Conservation (phyloP, 53 echinoderm and acorn worm species). For the Hippasteria phrygiana region DNA sequence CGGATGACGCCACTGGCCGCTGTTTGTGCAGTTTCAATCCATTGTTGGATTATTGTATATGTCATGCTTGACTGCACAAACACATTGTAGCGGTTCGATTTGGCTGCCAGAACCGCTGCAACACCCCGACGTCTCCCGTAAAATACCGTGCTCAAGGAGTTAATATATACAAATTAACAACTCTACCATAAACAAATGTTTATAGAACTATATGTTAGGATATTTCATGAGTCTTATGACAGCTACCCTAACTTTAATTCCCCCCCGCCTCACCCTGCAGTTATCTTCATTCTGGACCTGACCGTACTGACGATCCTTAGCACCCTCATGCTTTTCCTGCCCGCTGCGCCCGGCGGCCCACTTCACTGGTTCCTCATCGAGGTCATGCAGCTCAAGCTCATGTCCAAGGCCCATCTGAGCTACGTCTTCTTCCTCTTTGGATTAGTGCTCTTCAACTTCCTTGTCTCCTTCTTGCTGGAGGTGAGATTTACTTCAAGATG, state of each 20-base stretch:
- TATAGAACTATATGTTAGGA: too few relatives aligned
- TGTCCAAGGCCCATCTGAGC: slow-evolving; percentile 60
- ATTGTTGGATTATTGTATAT: too few relatives aligned
- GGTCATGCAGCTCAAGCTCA: slow-evolving; percentile 76
- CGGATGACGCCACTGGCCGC: too few relatives aligned
- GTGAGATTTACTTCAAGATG: slow-evolving; percentile 65
- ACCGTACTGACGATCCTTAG: slow-evolving; percentile 48
- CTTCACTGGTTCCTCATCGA: slow-evolving; percentile 66
- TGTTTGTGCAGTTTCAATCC: too few relatives aligned
- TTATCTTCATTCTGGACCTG: slow-evolving; percentile 71
- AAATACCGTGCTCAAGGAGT: too few relatives aligned
- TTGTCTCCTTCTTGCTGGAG: slow-evolving; percentile 81
- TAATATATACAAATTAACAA: too few relatives aligned
- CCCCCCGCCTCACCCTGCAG: slow-evolving; percentile 39
- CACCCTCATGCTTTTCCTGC: slow-evolving; percentile 77
- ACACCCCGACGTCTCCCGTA: too few relatives aligned
- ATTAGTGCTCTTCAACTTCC: slow-evolving; percentile 75
- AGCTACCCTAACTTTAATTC: not conserved
- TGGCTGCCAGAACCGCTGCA: too few relatives aligned
- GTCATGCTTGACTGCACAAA: too few relatives aligned
- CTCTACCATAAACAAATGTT: too few relatives aligned
- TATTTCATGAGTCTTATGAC: too few relatives aligned
- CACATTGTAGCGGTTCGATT: too few relatives aligned
- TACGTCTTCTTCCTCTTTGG: slow-evolving; percentile 74
- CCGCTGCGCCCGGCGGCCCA: slow-evolving; percentile 27